Base-by-base conservation (phyloP, 92 coral and sea anemone genomes). In the Epizoanthus rinbou region DNA sequence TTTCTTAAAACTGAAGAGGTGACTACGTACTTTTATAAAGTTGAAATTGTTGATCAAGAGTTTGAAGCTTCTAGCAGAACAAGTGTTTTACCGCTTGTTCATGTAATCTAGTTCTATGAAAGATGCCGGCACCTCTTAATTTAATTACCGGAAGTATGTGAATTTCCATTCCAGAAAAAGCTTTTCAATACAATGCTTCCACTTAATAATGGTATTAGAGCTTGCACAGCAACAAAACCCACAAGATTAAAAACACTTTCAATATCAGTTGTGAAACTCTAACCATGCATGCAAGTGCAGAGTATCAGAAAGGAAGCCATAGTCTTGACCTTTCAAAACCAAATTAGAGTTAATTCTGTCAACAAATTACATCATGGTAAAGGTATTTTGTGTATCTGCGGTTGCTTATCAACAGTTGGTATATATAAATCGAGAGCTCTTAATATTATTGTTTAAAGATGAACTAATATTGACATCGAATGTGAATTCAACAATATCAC, bases 351-450 rank as follows among this genome's bases (percentile, higher is more conserved):
- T 28, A 41, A 72, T 52, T 33, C 6, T 21, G 33, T 43, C 58
- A 72, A 72, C 59, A 72, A 22, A 50, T 72, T 72, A 24, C 76
- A 21, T 47, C 76, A 72, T 41, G 25, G 59, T 25, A 72, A 47
- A 41, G 76, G 52, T 50, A 43, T 52, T 24, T 19, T 24, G 23
- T 41, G 33, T 50, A 64, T 25, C 28, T 22, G 16, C 8, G 10
- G 5, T 25, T 7, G 10, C 28, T 63, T 63, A 19, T 1, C 4
- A 64, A 21, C 17, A 25, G 23, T 14, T 25, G 39, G 15, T 24
- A 63, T 6, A 64, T 28, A 64, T 25, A 23, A 25, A 64, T 64
- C 47, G 25, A 31, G 41, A 66, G 37, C 23, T 66, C 47, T 31
- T 33, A 33, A 7, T n/a, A 28, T n/a, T 65, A 50, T 50, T 65